phyloP scores from a whole-genome alignment of 2,113 vertebrate genomes.

The Dicerorhinus sumatrensis region DNA sequence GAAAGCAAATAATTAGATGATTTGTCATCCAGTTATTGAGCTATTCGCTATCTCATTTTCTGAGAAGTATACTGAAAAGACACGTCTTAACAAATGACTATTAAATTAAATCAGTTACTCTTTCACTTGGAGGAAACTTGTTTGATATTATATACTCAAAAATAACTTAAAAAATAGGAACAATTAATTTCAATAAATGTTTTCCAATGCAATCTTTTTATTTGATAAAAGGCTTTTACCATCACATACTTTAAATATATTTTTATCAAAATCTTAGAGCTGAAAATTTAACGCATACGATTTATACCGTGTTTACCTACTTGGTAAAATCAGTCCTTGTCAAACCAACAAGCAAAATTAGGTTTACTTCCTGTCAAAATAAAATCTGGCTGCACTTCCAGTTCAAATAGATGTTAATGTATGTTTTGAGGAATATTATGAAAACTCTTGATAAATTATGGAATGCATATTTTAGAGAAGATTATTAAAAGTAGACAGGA shows the following conservation, averaged over 20 bases:
- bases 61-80: neutral
- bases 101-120: neutral
- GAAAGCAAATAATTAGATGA: conserved; percentile 49
- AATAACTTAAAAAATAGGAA: conserved; percentile 23
- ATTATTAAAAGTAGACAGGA: neutral
- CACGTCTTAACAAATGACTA: neutral
- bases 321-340: neutral
- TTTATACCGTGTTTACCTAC: neutral
- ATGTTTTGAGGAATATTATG: neutral
- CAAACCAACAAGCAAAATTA: neutral
- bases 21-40: conserved; percentile 28
- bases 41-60: neutral
- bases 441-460: neutral
- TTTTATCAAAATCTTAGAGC: conserved; percentile 41
- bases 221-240: neutral
- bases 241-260: neutral
- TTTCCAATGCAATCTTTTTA: neutral
- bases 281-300: neutral
- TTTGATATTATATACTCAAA: conserved; percentile 13
- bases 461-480: neutral
- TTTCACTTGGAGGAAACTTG: neutral
- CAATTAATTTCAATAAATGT: conserved; percentile 33
- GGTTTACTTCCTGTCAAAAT: neutral
- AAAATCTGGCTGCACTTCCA: neutral
- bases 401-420: neutral